phyloP scores from a whole-genome alignment of 2,797 vertebrate genomes.

The Vultur gryphus region DNA sequence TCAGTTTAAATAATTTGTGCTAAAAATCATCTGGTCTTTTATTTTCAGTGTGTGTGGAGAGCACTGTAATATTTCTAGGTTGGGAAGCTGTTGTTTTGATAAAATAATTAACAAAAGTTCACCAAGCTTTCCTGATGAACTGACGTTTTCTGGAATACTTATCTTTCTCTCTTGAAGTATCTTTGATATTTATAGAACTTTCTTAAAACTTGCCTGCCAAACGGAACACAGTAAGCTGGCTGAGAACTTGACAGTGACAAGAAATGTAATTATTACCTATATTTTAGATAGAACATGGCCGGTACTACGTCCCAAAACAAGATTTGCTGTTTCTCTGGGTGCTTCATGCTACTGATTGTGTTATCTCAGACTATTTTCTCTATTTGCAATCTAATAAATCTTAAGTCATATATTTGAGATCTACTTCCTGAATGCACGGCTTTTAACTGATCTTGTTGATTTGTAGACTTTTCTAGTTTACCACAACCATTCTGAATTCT shows the following conservation, averaged over 20 bases:
- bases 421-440: background rate
- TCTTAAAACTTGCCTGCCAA: background rate
- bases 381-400: background rate
- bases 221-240: background rate
- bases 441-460: background rate
- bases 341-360: background rate
- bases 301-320: background rate
- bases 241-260: background rate
- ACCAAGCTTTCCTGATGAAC: background rate
- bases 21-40: background rate
- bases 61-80: background rate
- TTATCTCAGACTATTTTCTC: background rate
- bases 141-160: background rate
- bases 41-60: background rate
- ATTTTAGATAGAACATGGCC: background rate
- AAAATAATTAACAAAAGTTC: background rate
- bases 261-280: background rate
- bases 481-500: background rate
- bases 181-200: background rate
- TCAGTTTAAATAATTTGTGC: background rate
- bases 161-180: background rate
- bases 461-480: background rate
- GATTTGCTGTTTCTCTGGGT: background rate
- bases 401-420: background rate
- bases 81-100: background rate